A percentile compares a stretch with the other conserved stretches of the same genome.
Conservation (phyloP, 2,113 vertebrate genomes). For the Cnemophilus loriae region DNA sequence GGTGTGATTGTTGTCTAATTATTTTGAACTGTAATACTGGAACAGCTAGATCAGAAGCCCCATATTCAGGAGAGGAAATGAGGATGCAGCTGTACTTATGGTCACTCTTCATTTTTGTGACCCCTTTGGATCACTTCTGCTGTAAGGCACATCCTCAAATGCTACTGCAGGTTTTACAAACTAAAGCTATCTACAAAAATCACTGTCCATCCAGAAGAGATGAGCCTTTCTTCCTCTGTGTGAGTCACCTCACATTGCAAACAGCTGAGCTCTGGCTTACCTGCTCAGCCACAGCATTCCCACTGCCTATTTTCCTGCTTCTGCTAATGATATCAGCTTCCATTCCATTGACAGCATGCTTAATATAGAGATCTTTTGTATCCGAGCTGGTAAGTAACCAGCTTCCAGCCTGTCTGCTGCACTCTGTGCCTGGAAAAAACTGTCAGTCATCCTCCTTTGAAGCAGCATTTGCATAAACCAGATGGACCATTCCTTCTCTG, state of each 20-base stretch:
- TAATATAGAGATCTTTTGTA: neutral
- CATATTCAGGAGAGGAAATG: neutral
- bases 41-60: neutral
- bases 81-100: neutral
- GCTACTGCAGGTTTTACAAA: neutral
- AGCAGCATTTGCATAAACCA: conserved; percentile 47
- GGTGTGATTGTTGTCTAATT: conserved; percentile 6
- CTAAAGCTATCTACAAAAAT: neutral
- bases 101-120: neutral
- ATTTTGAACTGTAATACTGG: neutral
- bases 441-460: conserved; percentile 7
- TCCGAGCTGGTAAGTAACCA: neutral
- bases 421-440: neutral
- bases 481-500: conserved; percentile 29
- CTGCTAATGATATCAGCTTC: neutral
- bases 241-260: neutral
- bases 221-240: neutral
- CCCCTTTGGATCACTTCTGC: neutral
- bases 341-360: neutral
- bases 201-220: neutral
- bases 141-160: neutral
- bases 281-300: neutral
- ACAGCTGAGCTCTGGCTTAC: neutral
- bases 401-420: neutral
- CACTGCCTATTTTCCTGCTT: neutral